These are phyloP conservation scores for Poecilia latipinna DNA, from an alignment of 2,113 vertebrate genomes.

Conservation along the genomic window DNA sequence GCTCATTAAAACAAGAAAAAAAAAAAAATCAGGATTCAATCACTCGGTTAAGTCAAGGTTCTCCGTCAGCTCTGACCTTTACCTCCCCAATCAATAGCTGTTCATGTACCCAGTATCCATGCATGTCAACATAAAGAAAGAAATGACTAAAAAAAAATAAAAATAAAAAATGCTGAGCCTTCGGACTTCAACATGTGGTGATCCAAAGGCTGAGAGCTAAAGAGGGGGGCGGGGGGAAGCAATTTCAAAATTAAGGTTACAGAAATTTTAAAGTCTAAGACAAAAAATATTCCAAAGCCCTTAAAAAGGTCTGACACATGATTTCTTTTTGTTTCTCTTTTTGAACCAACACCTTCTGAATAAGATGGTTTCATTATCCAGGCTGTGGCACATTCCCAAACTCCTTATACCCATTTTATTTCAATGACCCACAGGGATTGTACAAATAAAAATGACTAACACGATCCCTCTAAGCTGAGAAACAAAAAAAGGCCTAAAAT, in stretches of 20 bases:
- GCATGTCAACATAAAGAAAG: conserved; percentile 76
- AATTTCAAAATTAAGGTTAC: conserved; percentile 62
- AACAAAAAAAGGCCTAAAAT: conserved; percentile 63
- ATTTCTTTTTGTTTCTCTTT: background rate
- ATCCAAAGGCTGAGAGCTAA: conserved; percentile 35
- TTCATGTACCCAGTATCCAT: conserved; percentile 77
- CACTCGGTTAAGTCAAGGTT: conserved; percentile 74
- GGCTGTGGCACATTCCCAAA: conserved; percentile 43
- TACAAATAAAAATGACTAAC: conserved; percentile 60
- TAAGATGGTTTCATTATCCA: conserved; percentile 34
- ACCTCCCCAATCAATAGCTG: conserved; percentile 54
- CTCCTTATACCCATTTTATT: conserved; percentile 40
- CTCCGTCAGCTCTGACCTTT: conserved; percentile 41
- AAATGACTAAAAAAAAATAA: conserved; percentile 56
- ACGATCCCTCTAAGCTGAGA: conserved; percentile 52
- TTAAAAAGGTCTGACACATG: conserved; percentile 63
- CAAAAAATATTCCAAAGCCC: conserved; percentile 60
- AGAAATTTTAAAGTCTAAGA: conserved; percentile 62
- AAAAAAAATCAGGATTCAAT: conserved; percentile 54
- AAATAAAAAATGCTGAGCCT: conserved; percentile 41
- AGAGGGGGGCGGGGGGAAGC: conserved; percentile 24
- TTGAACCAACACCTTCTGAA: conserved; percentile 26
- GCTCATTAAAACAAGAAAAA: conserved; percentile 72
- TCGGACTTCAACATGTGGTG: conserved; percentile 54
- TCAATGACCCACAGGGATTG: conserved; percentile 57